A percentile compares a stretch with the other conserved stretches of the same genome.
These are phyloP conservation scores for Lateolabrax maculatus DNA, from an alignment of 2,797 vertebrate species.

Conservation along the genomic window DNA sequence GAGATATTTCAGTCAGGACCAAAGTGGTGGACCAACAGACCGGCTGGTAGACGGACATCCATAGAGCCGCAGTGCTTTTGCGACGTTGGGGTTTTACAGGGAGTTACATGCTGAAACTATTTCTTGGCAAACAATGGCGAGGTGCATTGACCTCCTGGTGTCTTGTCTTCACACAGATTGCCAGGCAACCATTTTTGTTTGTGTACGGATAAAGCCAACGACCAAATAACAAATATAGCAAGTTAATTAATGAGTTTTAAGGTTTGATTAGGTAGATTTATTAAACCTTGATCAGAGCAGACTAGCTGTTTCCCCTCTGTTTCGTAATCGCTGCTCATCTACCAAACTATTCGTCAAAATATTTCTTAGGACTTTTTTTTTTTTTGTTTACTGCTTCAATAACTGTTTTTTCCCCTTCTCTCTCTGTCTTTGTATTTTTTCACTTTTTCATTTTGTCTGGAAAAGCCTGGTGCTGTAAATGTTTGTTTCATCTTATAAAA, in stretches of 20 bases:
- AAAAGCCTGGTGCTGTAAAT: background rate
- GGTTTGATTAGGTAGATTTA: background rate
- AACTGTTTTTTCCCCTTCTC: background rate
- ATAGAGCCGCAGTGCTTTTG: too few species aligned
- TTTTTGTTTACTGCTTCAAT: background rate
- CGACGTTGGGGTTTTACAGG: background rate
- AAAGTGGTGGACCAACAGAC: background rate
- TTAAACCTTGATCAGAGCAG: background rate
- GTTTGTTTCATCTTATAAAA: constrained; percentile 29
- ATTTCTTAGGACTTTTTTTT: background rate
- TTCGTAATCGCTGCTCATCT: background rate
- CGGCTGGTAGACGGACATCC: too few species aligned
- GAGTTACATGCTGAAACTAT: background rate
- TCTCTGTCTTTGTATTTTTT: background rate
- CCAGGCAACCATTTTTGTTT: background rate
- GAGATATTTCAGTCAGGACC: background rate
- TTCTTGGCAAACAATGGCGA: background rate
- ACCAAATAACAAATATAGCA: background rate
- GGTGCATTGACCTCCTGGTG: background rate
- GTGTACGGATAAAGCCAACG: background rate
- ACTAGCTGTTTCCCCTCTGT: background rate
- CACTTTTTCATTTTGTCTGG: constrained; percentile 12
- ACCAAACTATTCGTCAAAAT: background rate
- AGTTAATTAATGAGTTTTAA: background rate
- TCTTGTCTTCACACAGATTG: background rate